A percentile compares a stretch with the other conserved stretches of the same genome.
Conservation (phyloP, 1,140 invertebrate genomes). For the Drosophila melanogaster region DNA sequence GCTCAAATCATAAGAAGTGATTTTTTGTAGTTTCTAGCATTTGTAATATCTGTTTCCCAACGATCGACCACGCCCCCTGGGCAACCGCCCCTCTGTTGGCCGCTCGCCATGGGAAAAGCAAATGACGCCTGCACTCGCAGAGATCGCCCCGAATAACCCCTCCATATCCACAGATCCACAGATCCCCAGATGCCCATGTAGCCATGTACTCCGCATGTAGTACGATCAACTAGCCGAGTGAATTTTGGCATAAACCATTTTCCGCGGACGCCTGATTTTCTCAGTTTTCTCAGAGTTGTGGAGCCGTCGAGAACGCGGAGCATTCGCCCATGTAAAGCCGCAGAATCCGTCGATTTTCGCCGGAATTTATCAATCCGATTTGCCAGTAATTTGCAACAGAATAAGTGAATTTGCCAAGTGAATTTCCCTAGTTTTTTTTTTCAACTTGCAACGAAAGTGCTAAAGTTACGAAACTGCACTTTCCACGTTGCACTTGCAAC, state of each 20-base stretch:
- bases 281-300: conserved; percentile 71
- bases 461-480: conserved; percentile 64
- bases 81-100: conserved; percentile 33
- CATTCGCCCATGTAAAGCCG: conserved; percentile 18
- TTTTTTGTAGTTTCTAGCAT: too few relatives aligned
- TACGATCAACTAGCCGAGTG: conserved; percentile 37
- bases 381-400: conserved; percentile 21
- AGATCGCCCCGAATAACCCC: conserved; percentile 22
- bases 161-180: conserved; percentile 18
- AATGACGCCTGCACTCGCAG: conserved; percentile 57
- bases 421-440: conserved; percentile 51
- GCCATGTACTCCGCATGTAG: neutral
- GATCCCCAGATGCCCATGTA: neutral
- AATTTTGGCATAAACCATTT: conserved; percentile 75
- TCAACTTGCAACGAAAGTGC: conserved; percentile 6
- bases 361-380: conserved; percentile 32
- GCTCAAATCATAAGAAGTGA: too few relatives aligned
- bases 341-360: conserved; percentile 4
- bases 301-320: conserved; percentile 70
- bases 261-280: conserved; percentile 75
- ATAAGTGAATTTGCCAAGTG: conserved; percentile 53
- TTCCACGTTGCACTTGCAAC: conserved; percentile 28
- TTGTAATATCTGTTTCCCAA: neutral
- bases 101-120: conserved; percentile 46
- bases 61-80: neutral